Base-by-base conservation (phyloP, 2,797 vertebrate genomes). In the Muscicapa comitata region DNA sequence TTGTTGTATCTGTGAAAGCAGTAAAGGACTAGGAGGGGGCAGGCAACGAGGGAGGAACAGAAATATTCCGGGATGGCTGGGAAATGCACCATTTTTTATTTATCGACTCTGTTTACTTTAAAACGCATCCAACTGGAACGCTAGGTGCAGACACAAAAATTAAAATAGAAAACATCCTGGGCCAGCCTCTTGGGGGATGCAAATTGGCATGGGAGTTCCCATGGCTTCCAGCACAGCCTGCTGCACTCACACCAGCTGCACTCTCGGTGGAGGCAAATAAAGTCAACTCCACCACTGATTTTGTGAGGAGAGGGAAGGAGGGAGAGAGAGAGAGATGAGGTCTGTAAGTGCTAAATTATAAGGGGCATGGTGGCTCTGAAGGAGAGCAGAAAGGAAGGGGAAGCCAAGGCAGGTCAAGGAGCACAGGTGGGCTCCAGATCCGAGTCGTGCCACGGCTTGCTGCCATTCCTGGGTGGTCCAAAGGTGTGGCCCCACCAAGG, bases 81-180 rank as follows among this genome's bases (percentile, higher is more conserved):
- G 66, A 86, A 92, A 87, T 7, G 29, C 86, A 75, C 58, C 51
- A 43, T 50, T 62, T 87, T 35, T 67, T 95, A 73, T 96, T 96
- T 96, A 86, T 78, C 17, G 2, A 13, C 50, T 55, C 62, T 96
- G 87, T 95, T 97, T 88, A 88, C 79, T 95, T 96, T 92, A 96
- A 96, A 96, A 93, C 37, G 10, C 70, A 67, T 96, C 95, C 95
- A 96, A 90, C 91, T 96, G 92, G 92, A 93, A 88, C 21, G 0
- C 40, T 86, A 91, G 91, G 89, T 94, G 91, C 76, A 88, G 94
- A 88, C 93, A 76, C 83, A 94, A 94, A 95, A 95, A 86, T 81
- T 75, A 79, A 97, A 95, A 93, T 47, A 93, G 91, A 90, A 96
- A 96, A 94, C 95, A 95, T 94, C 94, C 95, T 73, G 95, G 87